These are phyloP conservation scores for Sparus aurata DNA, from an alignment of 2,797 vertebrate species.

Conservation along the genomic window DNA sequence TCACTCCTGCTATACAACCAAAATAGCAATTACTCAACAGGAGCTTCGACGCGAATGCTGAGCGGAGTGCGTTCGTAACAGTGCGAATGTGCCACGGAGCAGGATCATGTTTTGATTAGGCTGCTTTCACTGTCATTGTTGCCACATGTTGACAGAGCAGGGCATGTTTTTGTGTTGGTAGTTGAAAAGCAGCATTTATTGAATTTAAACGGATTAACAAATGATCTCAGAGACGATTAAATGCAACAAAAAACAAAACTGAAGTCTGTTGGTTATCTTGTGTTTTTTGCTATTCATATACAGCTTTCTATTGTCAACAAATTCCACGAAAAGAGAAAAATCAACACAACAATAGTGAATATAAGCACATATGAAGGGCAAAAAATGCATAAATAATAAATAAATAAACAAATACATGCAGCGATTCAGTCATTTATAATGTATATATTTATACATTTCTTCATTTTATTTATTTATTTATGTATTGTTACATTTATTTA, in stretches of 20 bases:
- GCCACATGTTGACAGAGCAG: background rate
- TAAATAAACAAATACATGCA: too few relatives aligned
- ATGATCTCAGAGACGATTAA: background rate
- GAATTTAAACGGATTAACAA: background rate
- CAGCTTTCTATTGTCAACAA: background rate
- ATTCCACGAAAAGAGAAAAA: background rate
- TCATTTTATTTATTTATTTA: too few relatives aligned
- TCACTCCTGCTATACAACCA: constrained; percentile 49
- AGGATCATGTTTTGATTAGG: constrained; percentile 24
- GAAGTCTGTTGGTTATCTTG: background rate
- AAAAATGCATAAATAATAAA: background rate
- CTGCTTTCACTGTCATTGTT: constrained; percentile 15
- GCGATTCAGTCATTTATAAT: too few relatives aligned
- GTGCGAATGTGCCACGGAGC: background rate
- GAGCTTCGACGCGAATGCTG: constrained; percentile 30
- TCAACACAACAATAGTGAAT: background rate
- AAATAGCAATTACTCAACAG: constrained; percentile 65
- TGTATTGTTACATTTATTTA: too few relatives aligned
- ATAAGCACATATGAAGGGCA: background rate
- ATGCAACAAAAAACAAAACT: background rate
- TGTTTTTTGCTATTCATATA: background rate
- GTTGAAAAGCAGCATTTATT: background rate
- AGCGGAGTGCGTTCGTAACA: constrained; percentile 14
- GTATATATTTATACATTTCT: too few relatives aligned
- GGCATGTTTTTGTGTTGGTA: background rate